Evolutionary conservation across 2,113 vertebrate genomes (phyloP).

Genomic region (Sebastes schlegelii): DNA sequence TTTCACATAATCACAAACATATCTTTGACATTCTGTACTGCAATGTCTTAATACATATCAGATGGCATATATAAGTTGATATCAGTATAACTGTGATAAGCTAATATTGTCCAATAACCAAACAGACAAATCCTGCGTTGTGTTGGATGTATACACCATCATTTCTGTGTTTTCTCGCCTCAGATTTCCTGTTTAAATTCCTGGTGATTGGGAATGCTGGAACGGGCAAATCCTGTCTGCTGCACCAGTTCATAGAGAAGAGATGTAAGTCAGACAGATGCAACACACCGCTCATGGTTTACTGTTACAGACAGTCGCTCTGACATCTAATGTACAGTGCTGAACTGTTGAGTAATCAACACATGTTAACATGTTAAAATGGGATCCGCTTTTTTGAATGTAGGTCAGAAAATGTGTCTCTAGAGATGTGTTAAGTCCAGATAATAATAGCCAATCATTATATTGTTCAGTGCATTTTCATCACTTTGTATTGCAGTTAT

Average conservation of each 20-base stretch:
- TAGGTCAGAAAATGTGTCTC: background rate
- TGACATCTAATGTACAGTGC: background rate
- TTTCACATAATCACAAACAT: background rate
- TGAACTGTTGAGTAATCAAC: background rate
- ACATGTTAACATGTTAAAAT: background rate
- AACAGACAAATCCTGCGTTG: background rate
- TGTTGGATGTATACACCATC: background rate
- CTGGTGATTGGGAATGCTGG: conserved; percentile 95
- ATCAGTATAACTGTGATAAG: background rate
- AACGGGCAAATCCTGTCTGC: conserved; percentile 90
- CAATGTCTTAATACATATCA: background rate
- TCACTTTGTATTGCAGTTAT: background rate
- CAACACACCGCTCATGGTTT: background rate
- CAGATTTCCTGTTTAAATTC: conserved; percentile 97
- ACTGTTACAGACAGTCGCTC: background rate
- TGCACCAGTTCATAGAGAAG: conserved; percentile 94
- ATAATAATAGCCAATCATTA: background rate
- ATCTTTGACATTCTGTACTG: background rate
- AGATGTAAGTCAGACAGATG: conserved; percentile 87
- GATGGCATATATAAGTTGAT: background rate
- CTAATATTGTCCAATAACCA: background rate
- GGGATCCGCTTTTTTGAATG: background rate
- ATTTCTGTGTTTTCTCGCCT: conserved; percentile 16
- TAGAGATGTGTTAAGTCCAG: background rate
- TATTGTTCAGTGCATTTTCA: background rate